These are phyloP conservation scores for Agapostemon virescens DNA, from an alignment of 2,888 invertebrate species.

Conservation along the genomic window DNA sequence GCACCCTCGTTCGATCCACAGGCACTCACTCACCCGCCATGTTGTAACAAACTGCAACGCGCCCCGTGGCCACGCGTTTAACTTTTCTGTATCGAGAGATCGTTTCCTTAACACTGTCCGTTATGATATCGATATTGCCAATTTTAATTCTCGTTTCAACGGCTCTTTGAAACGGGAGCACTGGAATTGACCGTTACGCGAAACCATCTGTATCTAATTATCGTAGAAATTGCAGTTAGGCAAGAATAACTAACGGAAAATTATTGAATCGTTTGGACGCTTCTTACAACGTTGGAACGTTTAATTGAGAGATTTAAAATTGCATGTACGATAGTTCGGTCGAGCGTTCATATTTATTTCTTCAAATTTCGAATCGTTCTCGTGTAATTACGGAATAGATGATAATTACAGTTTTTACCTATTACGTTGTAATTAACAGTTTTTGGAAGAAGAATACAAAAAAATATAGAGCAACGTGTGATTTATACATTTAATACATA, in stretches of 20 bases:
- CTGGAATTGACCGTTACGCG: neutral
- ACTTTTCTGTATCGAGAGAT: constrained; percentile 56
- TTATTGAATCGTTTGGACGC: neutral
- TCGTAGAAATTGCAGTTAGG: neutral
- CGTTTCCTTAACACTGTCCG: constrained; percentile 37
- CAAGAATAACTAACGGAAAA: neutral
- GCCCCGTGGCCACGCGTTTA: constrained; percentile 67
- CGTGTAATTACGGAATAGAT: neutral
- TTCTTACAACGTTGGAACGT: neutral
- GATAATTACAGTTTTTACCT: constrained; percentile 19
- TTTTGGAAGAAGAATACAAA: constrained; percentile 18
- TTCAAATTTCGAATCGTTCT: constrained; percentile 1
- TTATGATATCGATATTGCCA: constrained; percentile 49
- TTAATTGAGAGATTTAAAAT: neutral
- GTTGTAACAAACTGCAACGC: constrained; percentile 80
- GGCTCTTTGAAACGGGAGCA: constrained; percentile 9
- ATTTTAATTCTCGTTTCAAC: constrained; percentile 35
- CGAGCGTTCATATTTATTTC: constrained; percentile 21
- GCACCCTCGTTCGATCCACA: constrained; percentile 75
- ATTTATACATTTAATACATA: constrained; percentile 31
- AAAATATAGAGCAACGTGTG: constrained; percentile 15
- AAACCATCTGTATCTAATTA: neutral
- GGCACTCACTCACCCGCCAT: constrained; percentile 81
- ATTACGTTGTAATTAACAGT: constrained; percentile 2
- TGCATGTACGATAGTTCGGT: neutral